Evolutionary conservation across 2,113 vertebrate genomes (phyloP).

Genomic region (Prionailurus bengalensis): DNA sequence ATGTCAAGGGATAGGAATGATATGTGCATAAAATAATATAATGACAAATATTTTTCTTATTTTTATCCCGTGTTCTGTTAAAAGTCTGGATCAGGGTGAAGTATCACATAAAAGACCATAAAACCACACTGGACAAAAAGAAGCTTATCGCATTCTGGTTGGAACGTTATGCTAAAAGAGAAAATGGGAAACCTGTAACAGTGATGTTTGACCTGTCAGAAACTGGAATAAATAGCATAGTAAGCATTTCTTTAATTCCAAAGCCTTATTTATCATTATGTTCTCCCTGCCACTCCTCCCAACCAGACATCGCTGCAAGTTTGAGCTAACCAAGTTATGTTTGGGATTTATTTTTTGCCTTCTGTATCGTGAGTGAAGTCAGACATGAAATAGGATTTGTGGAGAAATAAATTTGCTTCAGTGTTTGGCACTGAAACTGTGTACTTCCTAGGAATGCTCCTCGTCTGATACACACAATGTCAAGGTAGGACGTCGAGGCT

Average conservation of each 20-base stretch:
- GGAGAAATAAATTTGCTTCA: slow-evolving; percentile 32
- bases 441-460: slow-evolving; percentile 14
- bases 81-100: slow-evolving; percentile 98
- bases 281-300: neutral
- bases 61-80: slow-evolving; percentile 57
- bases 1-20: slow-evolving; percentile 27
- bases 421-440: neutral
- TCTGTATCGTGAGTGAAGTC: slow-evolving; percentile 17
- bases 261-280: neutral
- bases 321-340: neutral
- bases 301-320: slow-evolving; percentile 1
- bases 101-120: slow-evolving; percentile 93
- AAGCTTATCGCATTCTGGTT: slow-evolving; percentile 98
- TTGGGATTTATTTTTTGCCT: neutral
- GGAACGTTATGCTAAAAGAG: slow-evolving; percentile 95
- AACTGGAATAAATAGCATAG: slow-evolving; percentile 95
- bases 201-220: slow-evolving; percentile 98
- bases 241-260: slow-evolving; percentile 87
- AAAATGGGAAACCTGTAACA: slow-evolving; percentile 96
- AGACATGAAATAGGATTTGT: slow-evolving; percentile 10
- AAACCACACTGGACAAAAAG: slow-evolving; percentile 95
- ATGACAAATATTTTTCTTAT: slow-evolving; percentile 26
- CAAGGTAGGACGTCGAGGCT: neutral
- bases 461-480: neutral
- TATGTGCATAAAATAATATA: neutral